Conservation (phyloP, 1,140 invertebrate genomes). For the Drosophila ironensis region DNA sequence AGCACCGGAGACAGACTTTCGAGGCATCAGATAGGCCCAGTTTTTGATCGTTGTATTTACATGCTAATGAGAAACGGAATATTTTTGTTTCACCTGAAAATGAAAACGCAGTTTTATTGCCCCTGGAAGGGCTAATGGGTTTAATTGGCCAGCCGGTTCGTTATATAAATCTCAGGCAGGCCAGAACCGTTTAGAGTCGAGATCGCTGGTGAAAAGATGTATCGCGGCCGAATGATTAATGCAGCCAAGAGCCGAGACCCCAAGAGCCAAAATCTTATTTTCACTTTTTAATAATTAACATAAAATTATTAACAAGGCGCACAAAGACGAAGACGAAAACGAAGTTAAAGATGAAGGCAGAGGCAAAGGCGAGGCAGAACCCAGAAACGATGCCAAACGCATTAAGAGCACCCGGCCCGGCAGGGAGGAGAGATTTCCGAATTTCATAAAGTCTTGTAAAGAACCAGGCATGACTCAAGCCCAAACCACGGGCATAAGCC, state of each 20-base stretch:
- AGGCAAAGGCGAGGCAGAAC: constrained; percentile 52
- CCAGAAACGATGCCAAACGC: constrained; percentile 56
- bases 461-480: constrained; percentile 65
- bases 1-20: constrained; percentile 30
- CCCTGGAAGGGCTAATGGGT: constrained; percentile 21
- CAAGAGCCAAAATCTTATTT: constrained; percentile 60
- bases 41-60: constrained; percentile 37
- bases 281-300: constrained; percentile 82
- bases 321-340: constrained; percentile 16
- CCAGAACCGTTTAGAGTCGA: constrained; percentile 33
- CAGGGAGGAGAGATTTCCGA: constrained; percentile 30
- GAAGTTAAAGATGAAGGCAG: too few relatives aligned
- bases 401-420: constrained; percentile 32
- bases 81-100: constrained; percentile 42
- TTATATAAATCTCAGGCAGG: constrained; percentile 52
- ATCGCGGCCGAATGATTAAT: constrained; percentile 52
- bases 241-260: constrained; percentile 45
- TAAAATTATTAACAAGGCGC: constrained; percentile 66
- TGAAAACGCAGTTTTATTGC: constrained; percentile 42
- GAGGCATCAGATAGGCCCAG: constrained; percentile 16
- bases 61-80: constrained; percentile 57
- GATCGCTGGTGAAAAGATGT: constrained; percentile 10
- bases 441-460: constrained; percentile 68
- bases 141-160: constrained; percentile 40
- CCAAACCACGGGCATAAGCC: constrained; percentile 8